Evolutionary conservation across 1,140 invertebrate species (phyloP).

Genomic region (Drosophila sucinea): DNA sequence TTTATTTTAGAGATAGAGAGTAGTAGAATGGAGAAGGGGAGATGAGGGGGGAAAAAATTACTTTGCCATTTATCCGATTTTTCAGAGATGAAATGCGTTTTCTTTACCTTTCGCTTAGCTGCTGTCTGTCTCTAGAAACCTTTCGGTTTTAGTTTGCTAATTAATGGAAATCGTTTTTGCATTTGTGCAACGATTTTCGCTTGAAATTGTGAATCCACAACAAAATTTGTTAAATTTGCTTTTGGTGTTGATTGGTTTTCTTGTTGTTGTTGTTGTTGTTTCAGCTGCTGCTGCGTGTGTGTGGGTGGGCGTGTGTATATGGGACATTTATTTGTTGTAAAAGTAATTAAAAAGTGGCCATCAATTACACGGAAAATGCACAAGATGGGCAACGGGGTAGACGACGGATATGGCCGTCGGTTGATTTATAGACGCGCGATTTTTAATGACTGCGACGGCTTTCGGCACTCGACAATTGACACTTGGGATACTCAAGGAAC

Average conservation of each 20-base stretch:
- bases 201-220: slow-evolving; percentile 72
- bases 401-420: slow-evolving; percentile 43
- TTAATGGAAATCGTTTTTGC: slow-evolving; percentile 20
- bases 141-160: neutral
- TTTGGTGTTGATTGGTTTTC: slow-evolving; percentile 51
- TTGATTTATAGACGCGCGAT: slow-evolving; percentile 76
- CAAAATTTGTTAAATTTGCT: slow-evolving; percentile 80
- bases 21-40: neutral
- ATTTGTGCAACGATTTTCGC: slow-evolving; percentile 48
- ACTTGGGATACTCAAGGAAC: slow-evolving; percentile 8
- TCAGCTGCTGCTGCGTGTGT: slow-evolving; percentile 17
- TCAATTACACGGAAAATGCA: slow-evolving; percentile 75
- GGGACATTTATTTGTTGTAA: slow-evolving; percentile 75
- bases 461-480: slow-evolving; percentile 39
- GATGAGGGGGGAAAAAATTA: neutral
- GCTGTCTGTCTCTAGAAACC: slow-evolving; percentile 9
- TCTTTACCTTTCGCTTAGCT: slow-evolving; percentile 63
- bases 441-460: slow-evolving; percentile 68
- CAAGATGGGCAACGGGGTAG: slow-evolving; percentile 40
- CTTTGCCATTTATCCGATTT: slow-evolving; percentile 32
- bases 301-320: slow-evolving; percentile 24
- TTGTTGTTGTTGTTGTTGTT: slow-evolving; percentile 37
- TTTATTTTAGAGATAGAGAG: slow-evolving; percentile 10
- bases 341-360: slow-evolving; percentile 73
- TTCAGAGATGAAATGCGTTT: slow-evolving; percentile 48